Conservation (phyloP, 1,140 invertebrate species). For the Plectrocnemia conspersa region DNA sequence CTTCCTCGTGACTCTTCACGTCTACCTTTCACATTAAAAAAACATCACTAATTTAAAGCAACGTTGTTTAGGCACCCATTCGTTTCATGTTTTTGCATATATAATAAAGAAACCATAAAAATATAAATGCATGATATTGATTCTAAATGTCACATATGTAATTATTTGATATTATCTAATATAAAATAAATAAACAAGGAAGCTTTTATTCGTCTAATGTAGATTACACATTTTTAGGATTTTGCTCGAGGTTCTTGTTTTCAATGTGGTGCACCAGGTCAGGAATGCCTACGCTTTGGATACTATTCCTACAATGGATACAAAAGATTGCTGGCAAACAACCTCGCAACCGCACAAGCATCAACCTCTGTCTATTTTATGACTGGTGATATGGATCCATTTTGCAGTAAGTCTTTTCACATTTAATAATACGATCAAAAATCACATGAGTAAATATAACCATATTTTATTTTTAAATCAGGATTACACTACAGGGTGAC, state of each 20-base stretch:
- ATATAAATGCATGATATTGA: not conserved
- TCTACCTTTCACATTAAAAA: no score
- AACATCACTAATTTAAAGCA: no score
- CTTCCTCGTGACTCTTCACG: no score
- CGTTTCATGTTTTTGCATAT: no score
- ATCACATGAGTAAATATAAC: not conserved
- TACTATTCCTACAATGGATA: constrained; percentile 57
- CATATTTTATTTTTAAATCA: constrained; percentile 37
- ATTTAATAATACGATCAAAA: not conserved
- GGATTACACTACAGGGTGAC: constrained; percentile 70
- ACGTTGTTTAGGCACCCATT: no score
- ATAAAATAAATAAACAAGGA: no score
- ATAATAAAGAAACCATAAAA: not conserved
- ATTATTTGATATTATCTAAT: constrained; percentile 3
- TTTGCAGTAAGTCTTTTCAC: constrained; percentile 64
- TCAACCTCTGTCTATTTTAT: constrained; percentile 64
- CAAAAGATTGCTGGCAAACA: constrained; percentile 41
- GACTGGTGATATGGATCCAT: constrained; percentile 63
- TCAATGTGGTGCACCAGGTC: constrained; percentile 58
- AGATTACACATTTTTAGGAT: constrained; percentile 47
- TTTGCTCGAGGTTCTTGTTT: constrained; percentile 72
- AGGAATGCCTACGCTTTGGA: constrained; percentile 66
- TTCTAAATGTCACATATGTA: not conserved
- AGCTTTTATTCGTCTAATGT: no score
- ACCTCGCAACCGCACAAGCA: constrained; percentile 46